Percentiles rank a stretch among this genome's conserved stretches.
Evolutionary conservation across 2,113 vertebrate genomes (phyloP).

Genomic region (Ia io): DNA sequence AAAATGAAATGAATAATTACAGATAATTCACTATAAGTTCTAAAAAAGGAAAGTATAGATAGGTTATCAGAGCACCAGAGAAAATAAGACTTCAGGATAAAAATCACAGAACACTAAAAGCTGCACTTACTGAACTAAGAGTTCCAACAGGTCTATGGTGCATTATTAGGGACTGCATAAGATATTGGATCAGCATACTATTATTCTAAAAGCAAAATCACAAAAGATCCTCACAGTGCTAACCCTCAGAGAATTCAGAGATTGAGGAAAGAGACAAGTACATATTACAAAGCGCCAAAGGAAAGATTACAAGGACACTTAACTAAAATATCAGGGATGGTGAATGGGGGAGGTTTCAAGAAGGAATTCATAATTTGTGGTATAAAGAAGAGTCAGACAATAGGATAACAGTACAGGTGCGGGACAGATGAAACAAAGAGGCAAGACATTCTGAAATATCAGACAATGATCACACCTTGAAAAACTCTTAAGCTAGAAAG

Average conservation of each 20-base stretch:
- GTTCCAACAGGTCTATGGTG: not conserved
- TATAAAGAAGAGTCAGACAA: not conserved
- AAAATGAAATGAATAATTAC: not conserved
- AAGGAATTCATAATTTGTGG: not conserved
- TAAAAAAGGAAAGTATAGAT: not conserved
- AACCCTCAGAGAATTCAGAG: not conserved
- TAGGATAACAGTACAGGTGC: not conserved
- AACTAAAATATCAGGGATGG: not conserved
- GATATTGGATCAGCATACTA: not conserved
- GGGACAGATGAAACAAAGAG: not conserved
- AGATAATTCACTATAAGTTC: not conserved
- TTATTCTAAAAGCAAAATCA: not conserved
- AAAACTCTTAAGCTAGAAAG: not conserved
- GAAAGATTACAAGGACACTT: not conserved
- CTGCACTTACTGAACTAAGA: not conserved
- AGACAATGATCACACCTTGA: not conserved
- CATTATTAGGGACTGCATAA: not conserved
- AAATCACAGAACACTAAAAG: not conserved
- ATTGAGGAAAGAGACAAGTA: not conserved
- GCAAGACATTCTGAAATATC: not conserved
- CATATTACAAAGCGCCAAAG: not conserved
- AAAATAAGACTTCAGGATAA: not conserved
- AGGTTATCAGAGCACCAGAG: not conserved
- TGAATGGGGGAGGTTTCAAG: not conserved
- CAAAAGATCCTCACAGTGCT: not conserved